Evolutionary conservation across 2,797 vertebrate species (phyloP).

Genomic region (Coilia nasus): DNA sequence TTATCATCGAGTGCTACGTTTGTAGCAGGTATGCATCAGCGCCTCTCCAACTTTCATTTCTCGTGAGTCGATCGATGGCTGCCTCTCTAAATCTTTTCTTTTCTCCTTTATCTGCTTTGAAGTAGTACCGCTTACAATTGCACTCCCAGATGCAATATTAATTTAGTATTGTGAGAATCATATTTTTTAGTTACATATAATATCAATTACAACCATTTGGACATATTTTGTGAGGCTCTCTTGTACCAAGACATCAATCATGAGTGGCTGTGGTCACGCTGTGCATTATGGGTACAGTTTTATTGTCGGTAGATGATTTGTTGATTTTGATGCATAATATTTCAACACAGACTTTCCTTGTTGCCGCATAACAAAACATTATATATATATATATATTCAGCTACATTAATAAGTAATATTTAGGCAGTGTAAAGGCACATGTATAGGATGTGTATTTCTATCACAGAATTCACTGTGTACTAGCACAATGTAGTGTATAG

Average conservation of each 20-base stretch:
- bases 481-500: neutral
- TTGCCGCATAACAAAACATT: neutral
- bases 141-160: neutral
- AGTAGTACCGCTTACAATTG: neutral
- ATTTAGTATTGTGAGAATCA: neutral
- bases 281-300: neutral
- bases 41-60: neutral
- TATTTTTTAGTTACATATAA: neutral
- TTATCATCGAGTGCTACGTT: conserved; percentile 37
- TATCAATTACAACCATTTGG: neutral
- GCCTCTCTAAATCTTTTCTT: conserved; percentile 3
- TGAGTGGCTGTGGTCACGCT: neutral
- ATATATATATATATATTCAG: neutral
- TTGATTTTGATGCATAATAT: neutral
- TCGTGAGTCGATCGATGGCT: neutral
- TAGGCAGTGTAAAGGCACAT: neutral
- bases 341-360: neutral
- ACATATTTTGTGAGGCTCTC: neutral
- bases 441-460: neutral
- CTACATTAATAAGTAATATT: neutral
- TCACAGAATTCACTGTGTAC: neutral
- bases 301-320: neutral
- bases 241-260: neutral
- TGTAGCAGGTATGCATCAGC: neutral
- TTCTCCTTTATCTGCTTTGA: conserved; percentile 4